Base-by-base conservation (phyloP, 2,113 vertebrate genomes). In the Lipotes vexillifer region DNA sequence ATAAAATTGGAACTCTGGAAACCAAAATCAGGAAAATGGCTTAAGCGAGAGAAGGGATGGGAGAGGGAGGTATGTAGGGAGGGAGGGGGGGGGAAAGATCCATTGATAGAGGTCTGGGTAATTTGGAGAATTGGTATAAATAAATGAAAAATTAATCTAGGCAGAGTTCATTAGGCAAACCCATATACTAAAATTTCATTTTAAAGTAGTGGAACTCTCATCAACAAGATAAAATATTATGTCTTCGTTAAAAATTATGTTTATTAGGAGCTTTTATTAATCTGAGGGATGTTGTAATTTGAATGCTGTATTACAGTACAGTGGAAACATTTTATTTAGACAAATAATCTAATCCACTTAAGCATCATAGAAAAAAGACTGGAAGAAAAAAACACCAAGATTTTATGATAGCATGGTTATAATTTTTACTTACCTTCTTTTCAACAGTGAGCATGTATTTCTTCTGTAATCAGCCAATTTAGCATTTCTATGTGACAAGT, bases 321-420 rank as follows among this genome's bases (percentile, higher is more conserved):
- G 66, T 78, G 18, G n/a, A 95, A 85, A 74, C 57, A 63, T 96
- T 84, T 59, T 90, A 83, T 94, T 85, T 96, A 92, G 44, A 86
- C 49, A 93, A 90, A 36, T 91, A 21, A 86, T 90, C 14, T 96
- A 88, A 91, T 10, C 20, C n/a, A 68, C n/a, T 82, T 93, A 97
- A 95, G 18, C 38, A 46, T 92, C 6, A 52, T 44, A 87, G 87
- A 55, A 95, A 93, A 97, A 83, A 89, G 59, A 63, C 65, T 88
- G 14, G 78, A 84, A 93, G 80, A 72, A 46, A 86, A 59, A 83
- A 88, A n/a, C 0, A 21, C 23, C 18, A 71, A 85, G 46, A 80
- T 93, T 97, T 97, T 97, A 20, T 92, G 84, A 61, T 83, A 88
- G 25, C 8, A 33, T 92, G 36, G 33, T 86, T 92, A n/a, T 86